Conservation (phyloP, 2,888 invertebrate species). For the Bombylius discolor region DNA sequence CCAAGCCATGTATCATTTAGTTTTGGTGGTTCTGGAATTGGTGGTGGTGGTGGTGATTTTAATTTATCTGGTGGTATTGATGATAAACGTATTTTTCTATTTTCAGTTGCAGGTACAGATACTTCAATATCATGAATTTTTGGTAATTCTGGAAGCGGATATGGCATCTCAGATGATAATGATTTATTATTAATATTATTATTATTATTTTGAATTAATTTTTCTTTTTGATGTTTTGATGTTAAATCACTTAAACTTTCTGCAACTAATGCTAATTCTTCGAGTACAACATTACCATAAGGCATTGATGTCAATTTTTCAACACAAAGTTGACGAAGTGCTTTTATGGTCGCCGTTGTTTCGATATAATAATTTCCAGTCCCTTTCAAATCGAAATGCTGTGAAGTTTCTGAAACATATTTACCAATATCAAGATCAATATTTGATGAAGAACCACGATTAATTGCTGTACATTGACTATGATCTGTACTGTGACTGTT, state of each 20-base stretch:
- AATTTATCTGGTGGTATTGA: constrained; percentile 15
- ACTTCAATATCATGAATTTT: constrained; percentile 37
- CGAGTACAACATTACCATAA: constrained; percentile 53
- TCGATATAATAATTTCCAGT: neutral
- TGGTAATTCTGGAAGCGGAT: constrained; percentile 39
- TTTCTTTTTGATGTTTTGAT: constrained; percentile 7
- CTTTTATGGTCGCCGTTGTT: constrained; percentile 30
- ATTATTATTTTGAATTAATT: neutral
- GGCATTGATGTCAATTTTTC: constrained; percentile 52
- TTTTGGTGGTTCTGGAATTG: constrained; percentile 32
- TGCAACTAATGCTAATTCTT: constrained; percentile 53
- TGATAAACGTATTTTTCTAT: constrained; percentile 14
- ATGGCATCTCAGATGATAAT: constrained; percentile 32
- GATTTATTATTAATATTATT: too few species aligned
- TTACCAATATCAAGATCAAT: constrained; percentile 41
- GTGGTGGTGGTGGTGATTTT: constrained; percentile 26
- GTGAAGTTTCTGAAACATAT: constrained; percentile 19
- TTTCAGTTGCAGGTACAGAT: neutral
- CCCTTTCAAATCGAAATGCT: constrained; percentile 15
- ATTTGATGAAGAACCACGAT: constrained; percentile 17
- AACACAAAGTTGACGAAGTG: constrained; percentile 52
- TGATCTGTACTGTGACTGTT: constrained; percentile 41
- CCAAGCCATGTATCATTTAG: constrained; percentile 42
- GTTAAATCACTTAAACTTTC: constrained; percentile 28
- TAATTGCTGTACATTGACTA: constrained; percentile 53